A percentile compares a stretch with the other conserved stretches of the same genome.
These are phyloP conservation scores for Phengaris alcon DNA, from an alignment of 2,888 invertebrate species.

Conservation along the genomic window DNA sequence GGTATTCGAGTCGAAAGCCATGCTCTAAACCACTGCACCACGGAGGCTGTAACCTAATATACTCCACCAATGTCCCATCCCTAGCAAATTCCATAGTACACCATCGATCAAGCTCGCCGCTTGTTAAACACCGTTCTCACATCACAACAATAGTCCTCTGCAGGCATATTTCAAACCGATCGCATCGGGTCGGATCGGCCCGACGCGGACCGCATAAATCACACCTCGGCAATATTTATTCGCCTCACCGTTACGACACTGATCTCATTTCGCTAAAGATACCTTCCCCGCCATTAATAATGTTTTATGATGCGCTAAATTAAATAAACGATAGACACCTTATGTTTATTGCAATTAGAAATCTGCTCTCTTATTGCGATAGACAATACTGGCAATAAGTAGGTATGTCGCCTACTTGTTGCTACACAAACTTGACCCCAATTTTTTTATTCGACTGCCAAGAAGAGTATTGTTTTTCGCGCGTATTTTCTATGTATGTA, in stretches of 20 bases:
- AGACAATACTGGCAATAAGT: too few relatives aligned
- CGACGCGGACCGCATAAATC: conserved; percentile 64
- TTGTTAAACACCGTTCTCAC: conserved; percentile 78
- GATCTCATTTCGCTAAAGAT: conserved; percentile 22
- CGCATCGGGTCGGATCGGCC: conserved; percentile 66
- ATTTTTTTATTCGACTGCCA: too few relatives aligned
- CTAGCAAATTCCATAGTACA: conserved; percentile 51
- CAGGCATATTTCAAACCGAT: conserved; percentile 76
- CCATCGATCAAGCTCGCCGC: conserved; percentile 70
- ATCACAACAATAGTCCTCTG: conserved; percentile 74
- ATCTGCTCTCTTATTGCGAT: too few relatives aligned
- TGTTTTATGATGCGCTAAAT: conserved; percentile 13
- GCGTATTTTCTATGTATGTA: too few relatives aligned
- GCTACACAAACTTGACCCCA: too few relatives aligned
- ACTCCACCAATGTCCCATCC: neutral
- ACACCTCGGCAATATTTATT: conserved; percentile 78
- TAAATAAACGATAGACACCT: conserved; percentile 22
- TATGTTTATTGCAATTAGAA: too few relatives aligned
- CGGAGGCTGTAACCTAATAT: too few relatives aligned
- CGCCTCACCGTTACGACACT: conserved; percentile 61
- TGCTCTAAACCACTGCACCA: too few relatives aligned
- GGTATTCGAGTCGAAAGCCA: too few relatives aligned
- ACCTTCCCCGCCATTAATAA: conserved; percentile 2
- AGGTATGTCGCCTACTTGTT: too few relatives aligned
- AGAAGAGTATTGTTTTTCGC: too few relatives aligned